Base-by-base conservation (phyloP, 1,140 invertebrate genomes). In the Pissodes strobi region DNA sequence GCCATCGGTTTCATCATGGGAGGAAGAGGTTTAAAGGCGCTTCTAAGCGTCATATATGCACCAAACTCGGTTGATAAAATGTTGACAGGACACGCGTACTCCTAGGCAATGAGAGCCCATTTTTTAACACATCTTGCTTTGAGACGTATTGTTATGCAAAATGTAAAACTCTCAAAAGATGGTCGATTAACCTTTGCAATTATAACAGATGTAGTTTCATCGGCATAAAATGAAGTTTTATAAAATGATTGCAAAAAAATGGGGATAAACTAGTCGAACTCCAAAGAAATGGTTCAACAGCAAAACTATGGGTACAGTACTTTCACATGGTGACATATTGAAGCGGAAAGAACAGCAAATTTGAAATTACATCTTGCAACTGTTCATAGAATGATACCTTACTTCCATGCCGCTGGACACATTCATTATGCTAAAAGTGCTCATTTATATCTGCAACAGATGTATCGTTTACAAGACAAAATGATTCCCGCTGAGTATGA, bases 1-100 rank as follows among this genome's bases (percentile, higher is more conserved):
- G 67, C 30, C 46, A 74, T 79, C 52, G 78, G 77, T n/a, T 52
- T 67, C 38, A 68, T 79, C 23, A 79, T 79, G 77, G 56, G 46
- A 37, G 76, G 72, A 6, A 76, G 75, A 65, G 78, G 78, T 18
- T 57, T 80, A 6, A 74, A 76, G 55, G 75, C 79, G 60, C 17
- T 56, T 3, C 21, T 45, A 2, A 13, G 2, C 18, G 19, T 13
- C 6, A 57, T 58, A 19, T 64, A 57, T 37, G 51, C 61, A 15
- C 1, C 25, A 6, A 61, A 56, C 9, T 67, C 67, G 25, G 15
- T 67, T 34, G 60, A 67, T n/a, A n/a, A 71, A 71, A 71, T 71
- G 53, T 22, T 69, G 13, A 57, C 53, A 39, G 63, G 67, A 34
- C 30, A 34, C n/a, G 30, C 30, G n/a, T 34, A 34, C n/a, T 8